Base-by-base conservation (phyloP, 1,140 invertebrate species). In the Drosophila micromelanica region DNA sequence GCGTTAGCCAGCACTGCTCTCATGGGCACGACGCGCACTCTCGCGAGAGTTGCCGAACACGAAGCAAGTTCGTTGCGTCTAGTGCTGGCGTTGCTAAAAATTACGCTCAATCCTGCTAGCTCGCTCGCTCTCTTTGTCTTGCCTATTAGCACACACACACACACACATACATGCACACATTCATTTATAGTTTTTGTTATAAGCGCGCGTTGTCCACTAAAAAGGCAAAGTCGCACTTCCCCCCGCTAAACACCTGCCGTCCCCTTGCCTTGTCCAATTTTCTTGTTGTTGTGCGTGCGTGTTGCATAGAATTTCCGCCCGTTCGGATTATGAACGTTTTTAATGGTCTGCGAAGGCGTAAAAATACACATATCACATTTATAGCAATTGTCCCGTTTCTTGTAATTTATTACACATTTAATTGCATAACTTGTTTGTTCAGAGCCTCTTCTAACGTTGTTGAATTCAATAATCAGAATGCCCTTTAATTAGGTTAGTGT, bases 291-390 rank as follows among this genome's bases (percentile, higher is more conserved):
- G 54, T 71, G 63, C 38, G 30, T 56, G 57, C 13, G 65, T 61
- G 56, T 49, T 60, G 63, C 63, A 80, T 80, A 77, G 67, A 78
- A 65, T 84, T 71, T 80, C 67, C 75, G 71, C 38, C 68, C 32
- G 7, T 59, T 60, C 38, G 45, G 52, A 69, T 76, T 85, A 85
- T 77, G 73, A 20, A 76, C 73, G 7, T 57, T 54, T 75, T 78
- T 85, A 86, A 86, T 80, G 65, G 74, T 11, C 74, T 27, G 43
- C 40, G 45, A 38, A 56, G 67, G 48, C 64, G 72, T 71, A 76
- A 64, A 49, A 79, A 78, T 68, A 78, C n/a, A 45, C 45, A 27
- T 42, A 70, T 71, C 60, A 62, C 63, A 86, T 78, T 85, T 77
- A 69, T 32, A 57, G 64, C 73, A 80, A 77, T 78, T 80, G 56